These are phyloP conservation scores for Celastrina argiolus DNA, from an alignment of 2,888 invertebrate species.

Conservation along the genomic window DNA sequence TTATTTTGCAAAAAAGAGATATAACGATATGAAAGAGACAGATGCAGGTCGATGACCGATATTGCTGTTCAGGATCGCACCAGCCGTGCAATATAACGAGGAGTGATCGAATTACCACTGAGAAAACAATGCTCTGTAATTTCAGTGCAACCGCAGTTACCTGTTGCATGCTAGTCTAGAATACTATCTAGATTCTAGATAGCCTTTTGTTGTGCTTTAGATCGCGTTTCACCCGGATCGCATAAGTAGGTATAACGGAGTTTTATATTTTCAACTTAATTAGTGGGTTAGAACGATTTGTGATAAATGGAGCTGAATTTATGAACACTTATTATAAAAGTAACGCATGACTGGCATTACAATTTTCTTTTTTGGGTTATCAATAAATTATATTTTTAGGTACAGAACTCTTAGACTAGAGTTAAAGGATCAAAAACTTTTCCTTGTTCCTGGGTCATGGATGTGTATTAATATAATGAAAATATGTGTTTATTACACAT, in stretches of 20 bases:
- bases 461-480: no score
- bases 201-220: conserved; percentile 25
- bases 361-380: neutral
- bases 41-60: neutral
- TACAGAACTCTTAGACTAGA: no score
- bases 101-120: conserved; percentile 57
- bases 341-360: neutral
- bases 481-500: no score
- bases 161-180: conserved; percentile 47
- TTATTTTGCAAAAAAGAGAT: neutral
- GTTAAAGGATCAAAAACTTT: no score
- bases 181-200: conserved; percentile 25
- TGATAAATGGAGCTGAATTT: neutral
- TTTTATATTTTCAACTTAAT: neutral
- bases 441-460: no score
- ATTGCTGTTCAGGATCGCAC: neutral
- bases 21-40: neutral
- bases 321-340: neutral
- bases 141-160: conserved; percentile 59
- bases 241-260: neutral
- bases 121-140: conserved; percentile 63
- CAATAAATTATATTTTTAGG: neutral
- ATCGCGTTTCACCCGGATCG: neutral
- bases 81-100: conserved; percentile 33
- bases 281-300: neutral